Conservation (phyloP, 2,888 invertebrate genomes). For the Trimorus sp. region DNA sequence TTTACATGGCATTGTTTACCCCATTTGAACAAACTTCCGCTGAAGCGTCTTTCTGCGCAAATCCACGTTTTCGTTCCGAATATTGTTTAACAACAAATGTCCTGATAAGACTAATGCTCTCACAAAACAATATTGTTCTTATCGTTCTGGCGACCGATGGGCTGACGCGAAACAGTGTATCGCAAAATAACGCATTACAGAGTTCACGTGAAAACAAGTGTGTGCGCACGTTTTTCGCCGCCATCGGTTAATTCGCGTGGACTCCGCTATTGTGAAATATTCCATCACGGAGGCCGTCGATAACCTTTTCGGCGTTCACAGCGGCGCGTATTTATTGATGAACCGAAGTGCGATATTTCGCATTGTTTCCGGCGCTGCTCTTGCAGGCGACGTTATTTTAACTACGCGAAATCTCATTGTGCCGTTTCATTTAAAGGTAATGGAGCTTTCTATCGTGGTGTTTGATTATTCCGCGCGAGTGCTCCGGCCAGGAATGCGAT, state of each 20-base stretch:
- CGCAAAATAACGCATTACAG: neutral
- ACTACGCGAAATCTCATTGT: slow-evolving; percentile 43
- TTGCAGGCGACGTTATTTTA: slow-evolving; percentile 36
- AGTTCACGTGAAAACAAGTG: neutral
- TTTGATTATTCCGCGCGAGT: slow-evolving; percentile 41
- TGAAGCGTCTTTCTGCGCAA: too few species aligned
- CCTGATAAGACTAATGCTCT: too few species aligned
- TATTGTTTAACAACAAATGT: too few species aligned
- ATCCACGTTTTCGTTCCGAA: too few species aligned
- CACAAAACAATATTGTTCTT: too few species aligned
- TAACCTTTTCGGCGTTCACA: slow-evolving; percentile 27
- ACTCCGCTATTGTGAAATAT: slow-evolving; percentile 25
- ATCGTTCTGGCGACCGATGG: too few species aligned
- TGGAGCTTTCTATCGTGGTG: slow-evolving; percentile 55
- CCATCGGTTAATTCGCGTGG: slow-evolving; percentile 15
- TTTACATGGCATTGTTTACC: too few species aligned
- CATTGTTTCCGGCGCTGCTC: slow-evolving; percentile 25
- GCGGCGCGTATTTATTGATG: slow-evolving; percentile 35
- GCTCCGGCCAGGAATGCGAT: slow-evolving; percentile 41
- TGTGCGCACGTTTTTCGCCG: slow-evolving; percentile 10
- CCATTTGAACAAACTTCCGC: too few species aligned
- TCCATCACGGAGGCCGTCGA: slow-evolving; percentile 7
- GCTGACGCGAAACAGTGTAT: too few species aligned
- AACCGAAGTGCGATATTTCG: slow-evolving; percentile 40
- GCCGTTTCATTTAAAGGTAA: slow-evolving; percentile 53